phyloP scores from a whole-genome alignment of 2,888 invertebrate species.

The Cataglyphis cursor region DNA sequence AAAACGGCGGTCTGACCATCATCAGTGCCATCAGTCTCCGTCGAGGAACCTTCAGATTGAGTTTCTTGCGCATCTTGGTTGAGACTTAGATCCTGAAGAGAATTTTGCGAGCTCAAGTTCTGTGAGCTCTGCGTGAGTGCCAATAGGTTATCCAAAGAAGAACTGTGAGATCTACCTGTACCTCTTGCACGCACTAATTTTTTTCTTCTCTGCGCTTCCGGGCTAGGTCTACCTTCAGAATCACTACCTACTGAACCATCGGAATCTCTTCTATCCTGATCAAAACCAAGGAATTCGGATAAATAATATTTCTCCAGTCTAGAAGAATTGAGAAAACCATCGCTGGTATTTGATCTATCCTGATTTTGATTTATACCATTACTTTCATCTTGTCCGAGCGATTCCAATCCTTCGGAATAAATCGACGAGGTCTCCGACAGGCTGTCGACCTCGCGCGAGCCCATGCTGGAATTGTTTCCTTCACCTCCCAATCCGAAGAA shows the following conservation, averaged over 20 bases:
- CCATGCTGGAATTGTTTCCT: conserved; percentile 88
- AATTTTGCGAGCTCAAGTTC: conserved; percentile 83
- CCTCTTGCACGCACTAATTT: conserved; percentile 93
- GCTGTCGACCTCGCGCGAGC: conserved; percentile 86
- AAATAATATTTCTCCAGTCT: conserved; percentile 96
- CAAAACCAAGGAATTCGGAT: conserved; percentile 94
- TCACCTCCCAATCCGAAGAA: conserved; percentile 95
- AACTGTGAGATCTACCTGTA: conserved; percentile 94
- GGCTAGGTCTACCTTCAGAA: conserved; percentile 95
- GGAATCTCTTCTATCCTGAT: conserved; percentile 92
- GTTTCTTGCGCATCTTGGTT: conserved; percentile 84
- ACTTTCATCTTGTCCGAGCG: conserved; percentile 89
- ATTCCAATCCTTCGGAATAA: conserved; percentile 94
- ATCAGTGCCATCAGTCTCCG: conserved; percentile 92
- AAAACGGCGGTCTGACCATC: conserved; percentile 88
- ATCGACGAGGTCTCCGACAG: conserved; percentile 95
- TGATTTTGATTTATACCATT: conserved; percentile 85
- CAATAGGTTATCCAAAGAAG: conserved; percentile 93
- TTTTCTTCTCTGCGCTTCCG: conserved; percentile 93
- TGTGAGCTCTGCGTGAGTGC: conserved; percentile 86
- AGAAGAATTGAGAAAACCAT: conserved; percentile 89
- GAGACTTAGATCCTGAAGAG: conserved; percentile 82
- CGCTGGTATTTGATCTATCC: conserved; percentile 90
- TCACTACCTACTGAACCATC: conserved; percentile 97
- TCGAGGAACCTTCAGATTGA: conserved; percentile 88